Evolutionary conservation across 2,797 vertebrate species (phyloP), one percentile per base, ranked within the genome.

Genomic region (Pseudochirops corinnae): DNA sequence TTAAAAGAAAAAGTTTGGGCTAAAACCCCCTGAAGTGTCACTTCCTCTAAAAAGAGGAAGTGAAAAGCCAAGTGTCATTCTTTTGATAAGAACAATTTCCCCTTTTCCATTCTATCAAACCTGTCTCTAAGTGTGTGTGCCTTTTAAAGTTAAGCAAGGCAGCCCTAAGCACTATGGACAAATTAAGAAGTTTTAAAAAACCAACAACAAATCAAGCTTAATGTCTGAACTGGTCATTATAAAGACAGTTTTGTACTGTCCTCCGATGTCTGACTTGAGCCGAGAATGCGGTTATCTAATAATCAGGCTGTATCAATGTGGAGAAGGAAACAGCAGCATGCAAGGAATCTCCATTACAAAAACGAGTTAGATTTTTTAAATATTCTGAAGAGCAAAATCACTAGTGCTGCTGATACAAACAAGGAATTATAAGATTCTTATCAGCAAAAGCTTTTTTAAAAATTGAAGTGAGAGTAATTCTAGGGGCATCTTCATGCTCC

Each of bases 161-260:
- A 97, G 98, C 96, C 96, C 91, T 91, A 93, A 98, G 96, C 97
- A 60, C 92, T 96, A 97, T 99, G 98, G 98, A 98, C 98, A 99
- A 99, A 99, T 99, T 99, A 98, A 98, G 99, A 98, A 99, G 96
- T 67, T 39, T 90, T 97, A 98, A 97, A 92, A 53, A 74, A 55
- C 53, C 96, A 39, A 33, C 5, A n/a, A 16, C 33, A 67, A 74
- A 74, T 7, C 1, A 90, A 31, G 28, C 28, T 90, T 50, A 53
- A 90, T 92, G 95, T 97, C 95, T 58, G 57, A 91, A 94, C 74
- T 92, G 94, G 95, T 96, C 96, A 97, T 67, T 56, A 10, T 50
- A 87, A 46, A 87, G 74, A 50, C 21, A 46, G 24, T 87, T 87
- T 50, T 28, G 24, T 26, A 26, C 5, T 26, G 21, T 26, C 7